These are phyloP conservation scores for Bellardia pandia DNA, from an alignment of 2,888 invertebrate species.

Conservation along the genomic window DNA sequence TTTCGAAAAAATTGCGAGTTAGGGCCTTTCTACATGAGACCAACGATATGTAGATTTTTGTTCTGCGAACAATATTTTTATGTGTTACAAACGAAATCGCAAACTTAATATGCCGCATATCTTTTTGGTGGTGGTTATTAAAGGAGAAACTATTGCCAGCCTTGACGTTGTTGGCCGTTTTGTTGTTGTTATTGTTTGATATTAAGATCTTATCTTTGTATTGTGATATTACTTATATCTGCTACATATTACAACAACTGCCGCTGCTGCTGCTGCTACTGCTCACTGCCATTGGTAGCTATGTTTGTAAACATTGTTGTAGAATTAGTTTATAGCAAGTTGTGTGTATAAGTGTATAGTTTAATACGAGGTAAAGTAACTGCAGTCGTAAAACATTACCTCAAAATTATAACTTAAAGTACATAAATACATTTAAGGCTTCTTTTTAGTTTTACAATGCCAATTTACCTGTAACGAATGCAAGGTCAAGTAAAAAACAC, in stretches of 20 bases:
- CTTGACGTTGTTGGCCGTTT: constrained; percentile 13
- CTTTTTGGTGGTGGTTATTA: neutral
- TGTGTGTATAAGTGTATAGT: neutral
- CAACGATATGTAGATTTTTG: too few species aligned
- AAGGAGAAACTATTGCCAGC: neutral
- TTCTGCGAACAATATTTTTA: too few species aligned
- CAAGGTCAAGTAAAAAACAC: neutral
- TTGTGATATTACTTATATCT: constrained; percentile 22
- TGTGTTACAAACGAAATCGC: too few species aligned
- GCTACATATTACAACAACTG: constrained; percentile 6
- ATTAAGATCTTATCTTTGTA: constrained; percentile 56
- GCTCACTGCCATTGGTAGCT: neutral
- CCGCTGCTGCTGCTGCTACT: neutral
- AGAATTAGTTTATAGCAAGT: constrained; percentile 21
- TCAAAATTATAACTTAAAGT: neutral
- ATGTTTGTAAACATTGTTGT: constrained; percentile 12
- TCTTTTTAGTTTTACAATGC: neutral
- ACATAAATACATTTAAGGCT: neutral
- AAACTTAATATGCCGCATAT: too few species aligned
- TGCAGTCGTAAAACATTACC: neutral
- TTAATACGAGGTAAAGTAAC: constrained; percentile 31
- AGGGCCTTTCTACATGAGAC: too few species aligned
- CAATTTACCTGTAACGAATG: neutral
- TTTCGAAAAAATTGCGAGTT: too few species aligned
- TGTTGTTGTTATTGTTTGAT: constrained; percentile 18